phyloP scores from a whole-genome alignment of 2,888 invertebrate species.

The Trilocha varians region DNA sequence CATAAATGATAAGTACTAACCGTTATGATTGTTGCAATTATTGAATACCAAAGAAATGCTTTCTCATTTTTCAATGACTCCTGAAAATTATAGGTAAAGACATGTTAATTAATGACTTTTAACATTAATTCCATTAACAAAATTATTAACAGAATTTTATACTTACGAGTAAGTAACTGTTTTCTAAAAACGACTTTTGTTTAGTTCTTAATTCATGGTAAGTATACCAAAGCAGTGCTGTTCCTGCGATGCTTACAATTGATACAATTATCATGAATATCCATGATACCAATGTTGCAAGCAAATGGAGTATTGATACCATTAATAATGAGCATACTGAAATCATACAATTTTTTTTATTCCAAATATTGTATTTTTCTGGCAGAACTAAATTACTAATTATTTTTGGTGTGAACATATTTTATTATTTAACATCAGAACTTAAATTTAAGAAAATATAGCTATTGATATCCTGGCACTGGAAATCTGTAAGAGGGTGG shows the following conservation, averaged over 20 bases:
- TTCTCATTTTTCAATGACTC: slow-evolving; percentile 89
- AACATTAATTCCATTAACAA: slow-evolving; percentile 1
- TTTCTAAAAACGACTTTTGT: slow-evolving; percentile 43
- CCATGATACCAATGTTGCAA: slow-evolving; percentile 90
- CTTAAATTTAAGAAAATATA: too few relatives aligned
- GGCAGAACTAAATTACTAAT: too few relatives aligned
- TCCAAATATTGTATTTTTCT: too few relatives aligned
- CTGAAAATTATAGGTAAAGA: slow-evolving; percentile 68
- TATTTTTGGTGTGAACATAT: too few relatives aligned
- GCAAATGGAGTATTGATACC: slow-evolving; percentile 86
- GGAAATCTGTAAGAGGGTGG: too few relatives aligned
- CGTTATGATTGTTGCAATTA: slow-evolving; percentile 90
- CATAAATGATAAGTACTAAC: too few relatives aligned
- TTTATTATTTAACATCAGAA: too few relatives aligned
- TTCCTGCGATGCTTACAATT: slow-evolving; percentile 83
- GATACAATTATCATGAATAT: slow-evolving; percentile 88
- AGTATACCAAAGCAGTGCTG: slow-evolving; percentile 90
- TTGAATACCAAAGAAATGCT: slow-evolving; percentile 87
- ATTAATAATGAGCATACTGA: slow-evolving; percentile 87
- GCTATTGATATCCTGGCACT: too few relatives aligned
- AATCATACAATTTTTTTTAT: slow-evolving; percentile 36
- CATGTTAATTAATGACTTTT: neutral
- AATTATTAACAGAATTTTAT: neutral
- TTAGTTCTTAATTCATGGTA: slow-evolving; percentile 83
- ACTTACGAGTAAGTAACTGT: slow-evolving; percentile 50